These are phyloP conservation scores for Sturnus vulgaris DNA, from an alignment of 2,113 vertebrate species.

Conservation along the genomic window DNA sequence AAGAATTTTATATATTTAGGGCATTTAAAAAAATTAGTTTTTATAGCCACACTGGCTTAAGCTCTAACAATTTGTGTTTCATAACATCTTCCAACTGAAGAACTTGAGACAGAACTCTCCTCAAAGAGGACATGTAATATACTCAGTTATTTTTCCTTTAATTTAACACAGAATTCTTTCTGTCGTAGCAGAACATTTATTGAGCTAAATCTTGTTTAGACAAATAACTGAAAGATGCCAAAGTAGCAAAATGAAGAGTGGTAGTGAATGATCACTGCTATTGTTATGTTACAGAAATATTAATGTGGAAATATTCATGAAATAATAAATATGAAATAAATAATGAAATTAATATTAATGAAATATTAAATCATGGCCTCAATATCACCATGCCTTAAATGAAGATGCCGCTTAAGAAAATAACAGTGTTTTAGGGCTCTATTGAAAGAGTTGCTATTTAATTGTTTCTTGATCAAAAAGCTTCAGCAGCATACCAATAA, in stretches of 20 bases:
- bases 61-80: not conserved
- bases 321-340: no score
- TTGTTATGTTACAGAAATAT: not conserved
- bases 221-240: not conserved
- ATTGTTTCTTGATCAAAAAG: not conserved
- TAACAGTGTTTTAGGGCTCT: not conserved
- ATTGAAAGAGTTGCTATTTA: not conserved
- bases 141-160: not conserved
- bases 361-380: not conserved
- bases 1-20: not conserved
- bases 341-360: no score
- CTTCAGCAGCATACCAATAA: not conserved
- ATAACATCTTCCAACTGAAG: not conserved
- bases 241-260: not conserved
- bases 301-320: not conserved
- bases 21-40: not conserved
- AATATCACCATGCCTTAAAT: not conserved
- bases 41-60: not conserved
- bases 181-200: not conserved
- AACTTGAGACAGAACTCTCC: not conserved
- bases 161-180: constrained; percentile 7
- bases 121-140: not conserved
- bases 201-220: not conserved
- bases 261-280: not conserved
- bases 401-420: not conserved